Evolutionary conservation across 2,888 invertebrate genomes (phyloP).

Genomic region (Eupithecia exiguata): DNA sequence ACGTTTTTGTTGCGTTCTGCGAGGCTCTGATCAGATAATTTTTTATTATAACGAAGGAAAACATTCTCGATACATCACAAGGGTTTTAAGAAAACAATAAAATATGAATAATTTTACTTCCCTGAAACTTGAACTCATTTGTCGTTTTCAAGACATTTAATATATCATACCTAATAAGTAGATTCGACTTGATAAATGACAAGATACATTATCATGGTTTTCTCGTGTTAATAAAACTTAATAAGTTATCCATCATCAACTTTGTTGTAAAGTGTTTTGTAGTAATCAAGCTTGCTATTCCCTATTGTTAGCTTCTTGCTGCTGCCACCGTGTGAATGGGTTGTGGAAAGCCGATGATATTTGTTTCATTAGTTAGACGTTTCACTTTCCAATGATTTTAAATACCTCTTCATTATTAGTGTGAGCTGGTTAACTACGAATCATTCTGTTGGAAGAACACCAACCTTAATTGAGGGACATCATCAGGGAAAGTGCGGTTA

Average conservation of each 20-base stretch:
- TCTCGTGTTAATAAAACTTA: neutral
- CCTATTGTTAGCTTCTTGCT: conserved; percentile 53
- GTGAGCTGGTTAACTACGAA: neutral
- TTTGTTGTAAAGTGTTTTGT: conserved; percentile 45
- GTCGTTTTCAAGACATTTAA: neutral
- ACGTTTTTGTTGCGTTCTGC: neutral
- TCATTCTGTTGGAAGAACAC: neutral
- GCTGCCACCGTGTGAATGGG: conserved; percentile 59
- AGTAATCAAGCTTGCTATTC: conserved; percentile 55
- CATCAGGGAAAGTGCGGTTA: neutral
- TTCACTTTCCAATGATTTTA: conserved; percentile 48
- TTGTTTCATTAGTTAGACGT: conserved; percentile 53
- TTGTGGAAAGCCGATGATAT: conserved; percentile 56
- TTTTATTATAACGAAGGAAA: neutral
- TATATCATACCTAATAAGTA: neutral
- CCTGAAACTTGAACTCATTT: neutral
- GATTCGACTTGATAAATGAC: too few relatives aligned
- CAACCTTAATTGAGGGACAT: neutral
- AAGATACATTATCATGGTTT: neutral
- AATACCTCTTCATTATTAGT: neutral
- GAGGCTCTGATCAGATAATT: neutral
- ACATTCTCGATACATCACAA: neutral
- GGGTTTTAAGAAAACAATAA: neutral
- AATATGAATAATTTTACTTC: neutral
- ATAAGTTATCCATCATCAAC: conserved; percentile 27